Percentiles rank a stretch among this genome's conserved stretches.
phyloP scores from a whole-genome alignment of 2,888 invertebrate genomes.

The Pristionchus exspectatus region DNA sequence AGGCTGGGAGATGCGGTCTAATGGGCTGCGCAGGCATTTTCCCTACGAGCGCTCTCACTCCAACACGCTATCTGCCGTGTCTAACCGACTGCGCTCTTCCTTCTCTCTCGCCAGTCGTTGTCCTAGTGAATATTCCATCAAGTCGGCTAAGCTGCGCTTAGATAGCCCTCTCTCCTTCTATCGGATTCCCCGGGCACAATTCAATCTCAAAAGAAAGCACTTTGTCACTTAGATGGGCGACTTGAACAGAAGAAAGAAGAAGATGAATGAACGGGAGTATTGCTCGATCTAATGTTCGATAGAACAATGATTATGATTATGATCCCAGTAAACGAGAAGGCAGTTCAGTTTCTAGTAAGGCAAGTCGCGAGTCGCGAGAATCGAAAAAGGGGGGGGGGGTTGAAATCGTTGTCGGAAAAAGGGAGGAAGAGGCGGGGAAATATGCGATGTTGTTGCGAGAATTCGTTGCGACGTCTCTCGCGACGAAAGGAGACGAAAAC shows the following conservation, averaged over 20 bases:
- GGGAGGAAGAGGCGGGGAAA: neutral
- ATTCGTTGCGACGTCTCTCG: neutral
- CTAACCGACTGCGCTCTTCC: neutral
- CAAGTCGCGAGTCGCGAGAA: neutral
- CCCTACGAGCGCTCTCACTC: neutral
- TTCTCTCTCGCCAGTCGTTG: neutral
- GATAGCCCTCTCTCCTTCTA: constrained; percentile 31
- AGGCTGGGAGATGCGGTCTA: neutral
- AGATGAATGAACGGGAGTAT: no score
- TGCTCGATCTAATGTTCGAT: no score
- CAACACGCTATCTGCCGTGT: neutral
- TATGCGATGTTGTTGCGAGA: constrained; percentile 22
- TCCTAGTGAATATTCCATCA: constrained; percentile 51
- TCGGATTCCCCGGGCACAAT: neutral
- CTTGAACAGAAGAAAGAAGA: no score
- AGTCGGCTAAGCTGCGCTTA: constrained; percentile 32
- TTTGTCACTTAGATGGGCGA: neutral
- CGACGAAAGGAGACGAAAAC: neutral
- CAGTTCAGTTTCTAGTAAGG: neutral
- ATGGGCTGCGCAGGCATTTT: constrained; percentile 41
- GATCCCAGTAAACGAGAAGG: neutral
- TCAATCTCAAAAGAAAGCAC: neutral
- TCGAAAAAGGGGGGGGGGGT: neutral
- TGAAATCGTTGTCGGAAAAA: neutral
- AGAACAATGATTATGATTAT: neutral